Conservation (phyloP, 1,140 invertebrate species). For the Linepithema humile region DNA sequence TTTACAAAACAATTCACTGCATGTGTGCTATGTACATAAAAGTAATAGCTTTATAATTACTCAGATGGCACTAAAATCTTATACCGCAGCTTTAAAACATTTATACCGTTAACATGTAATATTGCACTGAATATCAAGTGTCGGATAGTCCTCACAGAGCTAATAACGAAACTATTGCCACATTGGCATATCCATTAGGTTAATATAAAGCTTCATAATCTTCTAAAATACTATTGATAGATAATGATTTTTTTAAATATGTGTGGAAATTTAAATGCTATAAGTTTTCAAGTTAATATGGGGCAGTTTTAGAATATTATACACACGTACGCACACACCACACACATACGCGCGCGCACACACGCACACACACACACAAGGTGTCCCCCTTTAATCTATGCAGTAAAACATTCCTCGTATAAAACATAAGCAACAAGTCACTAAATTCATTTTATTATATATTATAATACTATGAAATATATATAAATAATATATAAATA, state of each 20-base stretch:
- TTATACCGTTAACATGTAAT: slow-evolving; percentile 25
- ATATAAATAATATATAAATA: neutral
- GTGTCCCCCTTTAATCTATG: slow-evolving; percentile 29
- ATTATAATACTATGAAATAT: neutral
- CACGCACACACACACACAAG: slow-evolving; percentile 37
- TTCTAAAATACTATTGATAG: slow-evolving; percentile 39
- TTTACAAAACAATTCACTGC: slow-evolving; percentile 71
- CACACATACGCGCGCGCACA: too few species aligned
- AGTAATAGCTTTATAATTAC: slow-evolving; percentile 40
- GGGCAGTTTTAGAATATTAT: slow-evolving; percentile 56
- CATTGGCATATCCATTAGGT: slow-evolving; percentile 22
- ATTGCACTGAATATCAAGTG: slow-evolving; percentile 21
- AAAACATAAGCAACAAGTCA: neutral
- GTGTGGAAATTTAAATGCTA: slow-evolving; percentile 46
- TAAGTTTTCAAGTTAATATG: slow-evolving; percentile 43
- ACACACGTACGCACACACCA: too few species aligned
- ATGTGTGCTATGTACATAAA: slow-evolving; percentile 57
- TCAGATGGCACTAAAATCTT: slow-evolving; percentile 17
- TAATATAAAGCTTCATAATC: slow-evolving; percentile 48
- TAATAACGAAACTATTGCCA: slow-evolving; percentile 34
- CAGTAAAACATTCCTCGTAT: neutral
- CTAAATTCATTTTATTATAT: neutral
- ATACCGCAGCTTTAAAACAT: slow-evolving; percentile 18
- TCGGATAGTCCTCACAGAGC: slow-evolving; percentile 17
- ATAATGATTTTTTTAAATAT: slow-evolving; percentile 31